Percentiles rank a stretch among this genome's conserved stretches.
These are phyloP conservation scores for Neomicropteryx cornuta DNA, from an alignment of 1,140 invertebrate genomes.

Conservation along the genomic window DNA sequence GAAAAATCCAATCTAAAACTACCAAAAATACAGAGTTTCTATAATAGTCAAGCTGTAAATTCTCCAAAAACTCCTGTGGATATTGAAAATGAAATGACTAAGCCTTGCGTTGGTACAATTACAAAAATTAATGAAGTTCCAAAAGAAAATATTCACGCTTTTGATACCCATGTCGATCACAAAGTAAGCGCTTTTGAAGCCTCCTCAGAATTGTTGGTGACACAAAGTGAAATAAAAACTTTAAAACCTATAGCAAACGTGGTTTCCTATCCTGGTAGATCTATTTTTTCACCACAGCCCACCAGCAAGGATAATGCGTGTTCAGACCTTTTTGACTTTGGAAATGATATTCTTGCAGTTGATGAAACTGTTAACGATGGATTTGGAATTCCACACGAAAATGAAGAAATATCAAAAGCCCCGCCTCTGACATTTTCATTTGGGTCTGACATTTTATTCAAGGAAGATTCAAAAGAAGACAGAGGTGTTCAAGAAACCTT, in stretches of 20 bases:
- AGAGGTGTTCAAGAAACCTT: slow-evolving; percentile 59
- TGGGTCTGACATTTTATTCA: slow-evolving; percentile 52
- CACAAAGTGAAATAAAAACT: too few relatives aligned
- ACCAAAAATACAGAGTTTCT: slow-evolving; percentile 37
- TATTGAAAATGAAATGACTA: slow-evolving; percentile 22
- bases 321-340: slow-evolving; percentile 52
- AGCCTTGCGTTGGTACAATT: slow-evolving; percentile 11
- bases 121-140: slow-evolving; percentile 7
- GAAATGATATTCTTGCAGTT: slow-evolving; percentile 48
- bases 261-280: slow-evolving; percentile 41
- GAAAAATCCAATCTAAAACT: slow-evolving; percentile 33
- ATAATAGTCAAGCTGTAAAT: slow-evolving; percentile 20
- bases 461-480: slow-evolving; percentile 60
- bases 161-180: too few relatives aligned
- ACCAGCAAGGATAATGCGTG: slow-evolving; percentile 46
- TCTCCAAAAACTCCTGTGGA: slow-evolving; percentile 33
- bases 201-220: too few relatives aligned
- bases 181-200: too few relatives aligned
- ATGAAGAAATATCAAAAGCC: slow-evolving; percentile 44
- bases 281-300: slow-evolving; percentile 61
- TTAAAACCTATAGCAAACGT: too few relatives aligned
- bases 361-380: slow-evolving; percentile 49
- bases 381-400: slow-evolving; percentile 47
- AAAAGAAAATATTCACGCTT: too few relatives aligned
- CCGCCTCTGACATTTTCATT: slow-evolving; percentile 52